These are phyloP conservation scores for Porites cylindrica DNA, from an alignment of 92 coral and sea anemone genomes.

Conservation along the genomic window DNA sequence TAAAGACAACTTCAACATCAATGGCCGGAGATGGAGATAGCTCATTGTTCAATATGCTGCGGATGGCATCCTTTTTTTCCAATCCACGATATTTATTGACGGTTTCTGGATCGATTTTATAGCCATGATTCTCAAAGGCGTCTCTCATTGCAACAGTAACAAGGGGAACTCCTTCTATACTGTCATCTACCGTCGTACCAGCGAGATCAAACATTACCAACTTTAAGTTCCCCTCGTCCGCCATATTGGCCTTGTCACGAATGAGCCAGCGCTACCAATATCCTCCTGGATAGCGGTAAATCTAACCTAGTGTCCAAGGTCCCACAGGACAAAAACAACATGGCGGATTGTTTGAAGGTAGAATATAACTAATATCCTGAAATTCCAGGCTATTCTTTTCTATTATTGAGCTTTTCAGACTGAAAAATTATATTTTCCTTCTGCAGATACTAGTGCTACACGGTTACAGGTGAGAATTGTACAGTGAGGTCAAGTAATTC, in stretches of 20 bases:
- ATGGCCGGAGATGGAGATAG: constrained; percentile 1
- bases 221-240: constrained; percentile 57
- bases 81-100: constrained; percentile 94
- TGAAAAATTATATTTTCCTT: constrained; percentile 5
- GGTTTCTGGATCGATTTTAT: constrained; percentile 61
- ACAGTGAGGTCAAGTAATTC: neutral
- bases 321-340: constrained; percentile 26
- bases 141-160: constrained; percentile 90
- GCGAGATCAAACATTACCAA: constrained; percentile 95
- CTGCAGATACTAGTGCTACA: constrained; percentile 92
- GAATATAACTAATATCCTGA: neutral
- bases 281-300: constrained; percentile 21
- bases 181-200: constrained; percentile 95
- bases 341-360: constrained; percentile 77
- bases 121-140: constrained; percentile 79
- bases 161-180: constrained; percentile 89
- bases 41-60: constrained; percentile 42
- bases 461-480: constrained; percentile 89
- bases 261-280: neutral
- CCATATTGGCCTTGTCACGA: constrained; percentile 44
- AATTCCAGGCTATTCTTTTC: too few species aligned
- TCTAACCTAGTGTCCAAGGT: constrained; percentile 77
- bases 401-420: neutral
- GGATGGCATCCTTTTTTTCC: constrained; percentile 93
- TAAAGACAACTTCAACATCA: constrained; percentile 69